phyloP scores from a whole-genome alignment of 1,140 invertebrate species.

The Drosophila elegans region DNA sequence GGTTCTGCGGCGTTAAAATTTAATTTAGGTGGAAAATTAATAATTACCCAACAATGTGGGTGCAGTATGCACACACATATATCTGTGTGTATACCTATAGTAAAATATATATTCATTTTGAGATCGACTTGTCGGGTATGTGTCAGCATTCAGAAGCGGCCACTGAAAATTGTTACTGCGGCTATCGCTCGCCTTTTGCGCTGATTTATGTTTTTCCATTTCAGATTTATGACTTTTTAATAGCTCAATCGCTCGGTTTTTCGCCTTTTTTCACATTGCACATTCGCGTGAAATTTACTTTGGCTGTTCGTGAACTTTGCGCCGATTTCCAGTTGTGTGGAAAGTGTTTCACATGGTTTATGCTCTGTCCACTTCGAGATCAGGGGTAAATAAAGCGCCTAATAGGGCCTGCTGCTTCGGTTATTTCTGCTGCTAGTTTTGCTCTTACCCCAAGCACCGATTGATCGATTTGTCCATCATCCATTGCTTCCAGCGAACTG shows the following conservation, averaged over 20 bases:
- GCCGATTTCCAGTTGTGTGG: conserved; percentile 51
- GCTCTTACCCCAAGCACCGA: conserved; percentile 20
- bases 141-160: conserved; percentile 61
- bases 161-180: conserved; percentile 67
- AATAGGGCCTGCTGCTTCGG: conserved; percentile 46
- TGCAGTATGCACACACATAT: conserved; percentile 50
- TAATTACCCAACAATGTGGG: conserved; percentile 79
- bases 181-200: conserved; percentile 58
- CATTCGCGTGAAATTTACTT: conserved; percentile 80
- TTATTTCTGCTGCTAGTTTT: neutral
- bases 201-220: conserved; percentile 82
- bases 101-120: conserved; percentile 3
- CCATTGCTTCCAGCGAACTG: conserved; percentile 24
- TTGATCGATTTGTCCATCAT: conserved; percentile 46
- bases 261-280: conserved; percentile 65
- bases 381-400: conserved; percentile 51
- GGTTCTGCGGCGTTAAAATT: conserved; percentile 66
- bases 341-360: conserved; percentile 49
- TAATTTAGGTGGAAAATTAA: conserved; percentile 83
- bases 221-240: conserved; percentile 83
- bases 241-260: conserved; percentile 71
- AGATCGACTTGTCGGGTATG: conserved; percentile 40
- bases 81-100: conserved; percentile 5
- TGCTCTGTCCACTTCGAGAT: conserved; percentile 34
- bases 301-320: conserved; percentile 70